A percentile compares a stretch with the other conserved stretches of the same genome.
These are phyloP conservation scores for Syrista parreyssii DNA, from an alignment of 2,888 invertebrate genomes.

Conservation along the genomic window DNA sequence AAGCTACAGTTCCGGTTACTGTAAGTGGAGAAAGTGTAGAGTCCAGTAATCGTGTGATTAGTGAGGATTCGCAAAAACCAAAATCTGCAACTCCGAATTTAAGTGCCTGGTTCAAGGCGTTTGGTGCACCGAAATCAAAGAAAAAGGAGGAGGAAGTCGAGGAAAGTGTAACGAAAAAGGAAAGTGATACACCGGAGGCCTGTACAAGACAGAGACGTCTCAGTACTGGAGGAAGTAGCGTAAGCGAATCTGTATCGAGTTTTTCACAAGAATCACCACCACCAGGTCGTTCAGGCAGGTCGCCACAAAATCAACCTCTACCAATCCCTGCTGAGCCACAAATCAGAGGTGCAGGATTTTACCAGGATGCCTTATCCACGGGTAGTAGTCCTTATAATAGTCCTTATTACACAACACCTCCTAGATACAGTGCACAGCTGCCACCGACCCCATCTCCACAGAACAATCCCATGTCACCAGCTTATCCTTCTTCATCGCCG, in stretches of 20 bases:
- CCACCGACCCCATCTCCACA: conserved; percentile 74
- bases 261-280: conserved; percentile 73
- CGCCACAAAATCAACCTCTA: conserved; percentile 54
- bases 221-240: conserved; percentile 60
- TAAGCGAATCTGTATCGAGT: conserved; percentile 60
- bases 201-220: conserved; percentile 66
- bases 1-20: conserved; percentile 40
- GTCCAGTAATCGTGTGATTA: conserved; percentile 28
- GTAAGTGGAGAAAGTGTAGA: conserved; percentile 47
- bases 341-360: conserved; percentile 84
- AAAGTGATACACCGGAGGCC: conserved; percentile 61
- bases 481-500: conserved; percentile 70
- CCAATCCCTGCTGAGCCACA: conserved; percentile 84
- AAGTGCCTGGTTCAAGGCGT: conserved; percentile 93
- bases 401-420: conserved; percentile 63
- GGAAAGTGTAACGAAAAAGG: conserved; percentile 64
- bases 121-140: conserved; percentile 86
- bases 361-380: conserved; percentile 87
- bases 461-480: conserved; percentile 70
- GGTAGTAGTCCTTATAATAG: conserved; percentile 87
- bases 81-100: conserved; percentile 83
- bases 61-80: conserved; percentile 68
- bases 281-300: conserved; percentile 68
- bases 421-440: conserved; percentile 80
- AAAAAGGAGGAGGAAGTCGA: conserved; percentile 70